Evolutionary conservation across 23 tunicate genomes (phyloP), one percentile per base, ranked within the genome.

Genomic region (Oikopleura vanhoeffeni): DNA sequence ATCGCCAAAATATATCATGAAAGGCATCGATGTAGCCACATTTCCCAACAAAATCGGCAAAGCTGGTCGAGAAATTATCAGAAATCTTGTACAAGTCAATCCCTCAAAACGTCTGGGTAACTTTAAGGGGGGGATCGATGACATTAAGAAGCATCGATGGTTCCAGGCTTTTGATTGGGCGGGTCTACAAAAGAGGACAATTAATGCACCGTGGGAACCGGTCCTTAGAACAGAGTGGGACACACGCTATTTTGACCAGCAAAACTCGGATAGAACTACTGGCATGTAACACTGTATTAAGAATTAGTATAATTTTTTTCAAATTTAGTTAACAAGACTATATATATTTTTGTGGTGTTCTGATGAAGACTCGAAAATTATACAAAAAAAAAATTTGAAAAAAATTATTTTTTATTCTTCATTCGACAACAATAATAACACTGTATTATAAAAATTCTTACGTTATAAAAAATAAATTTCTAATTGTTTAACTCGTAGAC

Each of bases 81-180:
- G 32, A 38, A 38, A 33, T 2, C 38, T 71, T 28, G 38, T 32
- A 3, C 34, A 71, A 38, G 79, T 71, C 79, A 32, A 71, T 32
- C 79, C 34, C 34, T 18, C 34, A 2, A 71, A 71, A 30, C 79
- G 79, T 13, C 79, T 71, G 4, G 79, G 79, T 24, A 71, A 71
- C 79, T 71, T 71, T 30, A 71, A 71, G 79, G 38, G 38, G 4
- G 38, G 79, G 4, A 32, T 71, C 35, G 38, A 71, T 2, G 79
- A 71, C 34, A 71, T 71, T 30, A 28, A 32, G 32, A 71, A 71
- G 27, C 79, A 71, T 71, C 79, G 79, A 28, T 71, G 79, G 79
- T 71, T 71, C 38, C 79, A 71, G 38, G 79, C 79, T 28, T 71
- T 71, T 30, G 38, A 71, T 30, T 71, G 79, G 79, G 34, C 27